Percentiles rank a stretch among this genome's conserved stretches.
Conservation (phyloP, 1,140 invertebrate genomes). For the Cherax destructor region DNA sequence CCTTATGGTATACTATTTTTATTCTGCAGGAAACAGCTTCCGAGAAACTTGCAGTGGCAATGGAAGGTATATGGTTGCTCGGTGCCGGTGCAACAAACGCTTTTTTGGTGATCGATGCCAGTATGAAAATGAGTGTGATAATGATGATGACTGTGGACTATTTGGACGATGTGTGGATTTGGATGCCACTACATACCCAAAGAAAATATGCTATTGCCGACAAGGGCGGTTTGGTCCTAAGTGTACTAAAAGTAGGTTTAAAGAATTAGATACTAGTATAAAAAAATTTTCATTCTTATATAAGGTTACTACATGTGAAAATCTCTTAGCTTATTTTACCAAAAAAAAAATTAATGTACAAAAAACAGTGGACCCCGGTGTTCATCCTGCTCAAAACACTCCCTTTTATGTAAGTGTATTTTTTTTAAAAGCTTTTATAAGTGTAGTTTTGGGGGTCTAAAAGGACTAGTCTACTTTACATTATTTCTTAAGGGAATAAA, state of each 20-base stretch:
- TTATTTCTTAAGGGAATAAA: too few species aligned
- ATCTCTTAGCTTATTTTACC: too few species aligned
- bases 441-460: too few species aligned
- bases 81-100: conserved; percentile 87
- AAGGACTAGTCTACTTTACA: too few species aligned
- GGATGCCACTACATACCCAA: conserved; percentile 86
- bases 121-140: conserved; percentile 80
- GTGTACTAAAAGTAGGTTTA: conserved; percentile 73
- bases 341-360: too few species aligned
- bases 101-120: conserved; percentile 81
- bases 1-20: not conserved
- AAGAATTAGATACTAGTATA: not conserved
- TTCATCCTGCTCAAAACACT: too few species aligned
- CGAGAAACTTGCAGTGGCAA: conserved; percentile 89
- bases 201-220: conserved; percentile 91
- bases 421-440: too few species aligned
- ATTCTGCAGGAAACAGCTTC: conserved; percentile 77
- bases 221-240: conserved; percentile 84
- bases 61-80: conserved; percentile 84
- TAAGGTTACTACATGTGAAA: too few species aligned
- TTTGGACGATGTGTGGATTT: conserved; percentile 89
- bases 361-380: too few species aligned
- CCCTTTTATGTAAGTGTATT: too few species aligned
- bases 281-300: too few species aligned
- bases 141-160: conserved; percentile 88